Evolutionary conservation across 30 jellyfish, hydroid and myxozoan species (phyloP), one percentile per base, ranked within the genome.

Genomic region (Morbakka virulenta): DNA sequence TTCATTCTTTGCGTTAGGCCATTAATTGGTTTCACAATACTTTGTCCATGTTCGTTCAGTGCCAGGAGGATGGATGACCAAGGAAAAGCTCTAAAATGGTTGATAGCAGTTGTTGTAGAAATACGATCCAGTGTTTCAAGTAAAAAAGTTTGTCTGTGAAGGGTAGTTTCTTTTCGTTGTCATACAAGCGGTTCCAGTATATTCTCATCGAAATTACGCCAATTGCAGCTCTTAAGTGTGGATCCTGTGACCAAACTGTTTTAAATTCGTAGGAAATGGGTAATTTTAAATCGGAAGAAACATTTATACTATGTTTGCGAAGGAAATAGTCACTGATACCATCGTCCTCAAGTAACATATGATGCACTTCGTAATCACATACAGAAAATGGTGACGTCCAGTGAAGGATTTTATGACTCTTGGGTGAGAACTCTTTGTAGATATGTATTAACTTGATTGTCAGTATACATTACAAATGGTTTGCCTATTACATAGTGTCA

Each of bases 381-480:
- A n/a, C n/a, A n/a, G n/a, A n/a, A 17, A 17, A 67, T 2, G 17
- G 75, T 36, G 51, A 50, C 26, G 76, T 53, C 83, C 75, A 36
- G 28, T 41, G 35, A n/a, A 32, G 47, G 23, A 32, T 33, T 33
- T 33, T 72, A 26, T 28, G 4, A 36, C 75, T 50, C 27, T 50
- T 2, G n/a, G 83, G 32, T 72, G 74, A 20, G 82, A 24, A n/a
- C 28, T 28, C 52, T 47, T 51, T 72, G 75, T 52, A 72, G 77
- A 52, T 47, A 72, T 72, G 83, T 47, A 3, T 50, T 48, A 2
- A 72, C 77, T 27, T 52, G 76, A 72, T 72, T 72, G 35, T 72
- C 83, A 41, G 83, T 72, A 47, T 48, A 72, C 51, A 72, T 24
- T 71, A 72, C 62, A 72, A 72, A 72, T 23, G 83, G 76, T 47